Conservation (phyloP, 2,797 vertebrate species). For the Hemitrygon akajei region DNA sequence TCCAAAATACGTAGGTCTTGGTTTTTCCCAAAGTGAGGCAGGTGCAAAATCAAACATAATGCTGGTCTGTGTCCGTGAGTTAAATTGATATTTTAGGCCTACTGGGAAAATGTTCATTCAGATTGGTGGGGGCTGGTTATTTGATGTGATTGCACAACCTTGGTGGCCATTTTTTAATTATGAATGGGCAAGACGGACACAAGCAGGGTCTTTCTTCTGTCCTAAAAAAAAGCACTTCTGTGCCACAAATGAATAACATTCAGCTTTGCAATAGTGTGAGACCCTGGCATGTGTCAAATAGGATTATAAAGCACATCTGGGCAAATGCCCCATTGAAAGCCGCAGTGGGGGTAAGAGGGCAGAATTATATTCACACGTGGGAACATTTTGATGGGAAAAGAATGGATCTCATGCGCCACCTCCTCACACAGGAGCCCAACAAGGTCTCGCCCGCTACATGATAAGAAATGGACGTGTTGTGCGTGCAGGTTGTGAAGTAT, state of each 20-base stretch:
- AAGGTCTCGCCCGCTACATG: not conserved
- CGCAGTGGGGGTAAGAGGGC: not conserved
- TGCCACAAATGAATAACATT: constrained; percentile 18
- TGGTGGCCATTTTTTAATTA: constrained; percentile 20
- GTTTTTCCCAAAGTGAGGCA: constrained; percentile 7
- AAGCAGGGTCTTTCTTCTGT: constrained; percentile 18
- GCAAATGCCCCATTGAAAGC: constrained; percentile 10
- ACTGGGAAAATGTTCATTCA: not conserved
- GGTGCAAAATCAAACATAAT: constrained; percentile 6
- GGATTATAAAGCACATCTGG: constrained; percentile 16
- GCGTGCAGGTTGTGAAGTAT: not conserved
- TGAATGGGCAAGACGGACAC: not conserved
- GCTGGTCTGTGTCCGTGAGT: not conserved
- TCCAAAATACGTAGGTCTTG: not conserved
- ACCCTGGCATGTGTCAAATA: not conserved
- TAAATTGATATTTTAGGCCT: constrained; percentile 1
- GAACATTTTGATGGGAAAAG: not conserved
- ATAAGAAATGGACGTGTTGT: not conserved
- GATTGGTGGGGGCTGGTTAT: not conserved
- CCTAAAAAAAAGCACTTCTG: not conserved
- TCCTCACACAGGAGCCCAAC: not conserved
- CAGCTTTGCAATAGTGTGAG: not conserved
- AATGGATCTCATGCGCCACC: not conserved
- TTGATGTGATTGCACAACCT: not conserved
- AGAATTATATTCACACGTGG: constrained; percentile 13